Percentiles rank a stretch among this genome's conserved stretches.
Conservation (phyloP, 2,888 invertebrate species). For the Chalcis sispes region DNA sequence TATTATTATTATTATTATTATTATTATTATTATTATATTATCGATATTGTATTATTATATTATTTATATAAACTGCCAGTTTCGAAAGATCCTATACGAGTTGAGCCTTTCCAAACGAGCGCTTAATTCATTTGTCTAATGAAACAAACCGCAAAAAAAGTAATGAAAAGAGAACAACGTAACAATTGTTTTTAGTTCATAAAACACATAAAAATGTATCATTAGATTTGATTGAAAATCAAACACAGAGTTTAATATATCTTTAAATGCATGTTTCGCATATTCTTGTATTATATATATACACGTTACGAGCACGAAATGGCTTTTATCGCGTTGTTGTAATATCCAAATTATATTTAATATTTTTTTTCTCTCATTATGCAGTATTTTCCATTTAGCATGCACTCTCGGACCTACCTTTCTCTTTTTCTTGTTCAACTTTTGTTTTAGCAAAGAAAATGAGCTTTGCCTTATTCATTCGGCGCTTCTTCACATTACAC, state of each 20-base stretch:
- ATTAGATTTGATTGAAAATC: conserved; percentile 60
- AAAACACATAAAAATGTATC: conserved; percentile 38
- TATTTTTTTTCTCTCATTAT: conserved; percentile 17
- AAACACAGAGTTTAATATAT: conserved; percentile 64
- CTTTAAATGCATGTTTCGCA: conserved; percentile 56
- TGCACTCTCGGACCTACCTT: too few species aligned
- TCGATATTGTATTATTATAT: conserved; percentile 27
- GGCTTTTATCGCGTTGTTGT: conserved; percentile 59
- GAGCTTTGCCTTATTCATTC: conserved; percentile 22
- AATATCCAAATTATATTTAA: conserved; percentile 56
- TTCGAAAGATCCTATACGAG: conserved; percentile 29
- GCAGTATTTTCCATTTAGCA: conserved; percentile 50
- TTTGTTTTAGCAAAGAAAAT: neutral
- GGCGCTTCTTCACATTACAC: conserved; percentile 21
- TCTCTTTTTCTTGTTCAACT: conserved; percentile 1
- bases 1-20: conserved; percentile 24
- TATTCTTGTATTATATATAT: conserved; percentile 59
- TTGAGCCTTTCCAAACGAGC: conserved; percentile 26
- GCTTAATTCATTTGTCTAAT: conserved; percentile 21
- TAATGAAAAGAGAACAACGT: conserved; percentile 25
- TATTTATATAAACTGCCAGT: conserved; percentile 42
- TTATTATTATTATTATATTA: conserved; percentile 33
- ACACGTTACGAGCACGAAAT: conserved; percentile 32
- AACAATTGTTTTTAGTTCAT: conserved; percentile 32
- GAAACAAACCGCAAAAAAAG: conserved; percentile 9